Evolutionary conservation across 2,113 vertebrate species (phyloP), one percentile per base, ranked within the genome.

Genomic region (Mandrillus leucophaeus): DNA sequence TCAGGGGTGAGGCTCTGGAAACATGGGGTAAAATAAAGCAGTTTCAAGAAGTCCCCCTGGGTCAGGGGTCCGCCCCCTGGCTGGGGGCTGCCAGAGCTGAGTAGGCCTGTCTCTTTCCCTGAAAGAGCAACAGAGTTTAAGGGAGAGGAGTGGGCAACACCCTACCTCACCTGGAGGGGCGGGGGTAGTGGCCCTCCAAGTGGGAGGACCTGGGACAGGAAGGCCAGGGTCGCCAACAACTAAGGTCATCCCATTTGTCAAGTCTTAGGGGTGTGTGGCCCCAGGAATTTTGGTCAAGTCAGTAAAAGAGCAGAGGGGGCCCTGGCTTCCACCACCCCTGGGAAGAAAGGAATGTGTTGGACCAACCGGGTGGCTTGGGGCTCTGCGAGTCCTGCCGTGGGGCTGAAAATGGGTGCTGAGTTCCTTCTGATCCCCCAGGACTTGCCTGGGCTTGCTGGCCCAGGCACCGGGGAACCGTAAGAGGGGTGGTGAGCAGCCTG

Each of bases 291-390:
- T 86, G 66, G 52, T 66, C 16, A 32, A 73, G 43, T 66, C 66
- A 91, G 35, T 32, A 50, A 66, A 70, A 97, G 17, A 55, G 68
- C 16, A 72, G 73, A 79, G 23, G 12, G 14, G 12, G 8, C n/a
- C 43, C 50, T 43, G 23, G 40, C 4, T n/a, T n/a, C 52, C n/a
- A 4, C 3, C 3, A 6, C 14, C 22, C 12, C 4, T 0, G 12
- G 17, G 8, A 68, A 18, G 40, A 90, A 75, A 84, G n/a, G 27
- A n/a, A 40, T 1, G 6, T 32, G 6, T 12, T 75, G 9, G 80
- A 59, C n/a, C 48, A 32, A 20, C 0, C 0, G 0, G 27, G 35
- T 55, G 9, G 35, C 38, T 80, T 48, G 11, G 8, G 59, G 55
- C 38, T 38, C 14, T 0, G 0, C 43, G 72, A 93, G n/a, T 35